A percentile compares a stretch with the other conserved stretches of the same genome.
Evolutionary conservation across 2,113 vertebrate species (phyloP).

Genomic region (Cololabis saira): DNA sequence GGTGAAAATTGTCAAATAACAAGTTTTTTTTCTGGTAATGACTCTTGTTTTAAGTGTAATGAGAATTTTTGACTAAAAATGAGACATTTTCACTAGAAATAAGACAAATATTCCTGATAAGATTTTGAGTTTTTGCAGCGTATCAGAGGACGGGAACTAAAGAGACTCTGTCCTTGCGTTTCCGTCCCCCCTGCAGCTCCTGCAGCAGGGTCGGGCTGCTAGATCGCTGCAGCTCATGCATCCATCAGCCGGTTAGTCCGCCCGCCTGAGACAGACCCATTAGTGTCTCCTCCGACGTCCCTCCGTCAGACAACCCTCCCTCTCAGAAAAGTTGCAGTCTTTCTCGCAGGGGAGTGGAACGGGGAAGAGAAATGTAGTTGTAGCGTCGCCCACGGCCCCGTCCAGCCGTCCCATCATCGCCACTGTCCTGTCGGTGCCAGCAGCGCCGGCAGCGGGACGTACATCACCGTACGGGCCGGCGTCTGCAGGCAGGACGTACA

Average conservation of each 20-base stretch:
- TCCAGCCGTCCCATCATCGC: constrained; percentile 57
- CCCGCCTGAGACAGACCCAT: constrained; percentile 71
- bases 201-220: constrained; percentile 41
- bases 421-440: constrained; percentile 33
- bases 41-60: too few relatives aligned
- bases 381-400: constrained; percentile 53
- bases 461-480: constrained; percentile 47
- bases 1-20: too few relatives aligned
- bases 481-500: constrained; percentile 44
- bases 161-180: constrained; percentile 69
- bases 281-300: constrained; percentile 40
- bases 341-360: constrained; percentile 28
- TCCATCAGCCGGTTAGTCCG: constrained; percentile 67
- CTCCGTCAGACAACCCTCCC: background rate
- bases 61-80: too few relatives aligned
- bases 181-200: constrained; percentile 34
- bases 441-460: constrained; percentile 42
- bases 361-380: constrained; percentile 60
- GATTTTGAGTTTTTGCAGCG: too few relatives aligned
- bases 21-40: too few relatives aligned
- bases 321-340: constrained; percentile 51
- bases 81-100: too few relatives aligned
- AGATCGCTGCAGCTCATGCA: constrained; percentile 57
- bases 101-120: too few relatives aligned
- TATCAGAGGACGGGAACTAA: constrained; percentile 75